These are phyloP conservation scores for Labia minor DNA, from an alignment of 2,888 invertebrate genomes.

Conservation along the genomic window DNA sequence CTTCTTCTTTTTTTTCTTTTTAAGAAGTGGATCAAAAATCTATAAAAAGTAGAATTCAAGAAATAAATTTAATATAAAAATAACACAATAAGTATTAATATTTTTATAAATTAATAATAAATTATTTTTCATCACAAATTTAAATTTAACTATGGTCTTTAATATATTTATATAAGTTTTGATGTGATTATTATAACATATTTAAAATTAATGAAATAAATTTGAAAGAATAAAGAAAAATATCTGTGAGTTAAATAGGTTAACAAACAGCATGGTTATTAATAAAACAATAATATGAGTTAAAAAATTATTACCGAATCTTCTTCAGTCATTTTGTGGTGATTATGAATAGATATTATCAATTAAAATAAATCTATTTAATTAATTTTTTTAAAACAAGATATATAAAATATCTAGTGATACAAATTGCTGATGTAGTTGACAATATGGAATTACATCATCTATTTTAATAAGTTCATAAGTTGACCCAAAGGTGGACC, in stretches of 20 bases:
- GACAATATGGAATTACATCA: too few species aligned
- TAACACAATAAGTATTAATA: background rate
- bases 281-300: background rate
- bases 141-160: too few species aligned
- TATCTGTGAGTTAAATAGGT: background rate
- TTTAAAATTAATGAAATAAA: too few species aligned
- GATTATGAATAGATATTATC: background rate
- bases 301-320: conserved; percentile 24
- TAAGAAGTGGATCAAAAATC: conserved; percentile 78
- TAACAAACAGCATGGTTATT: background rate
- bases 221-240: background rate
- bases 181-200: too few species aligned
- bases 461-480: too few species aligned
- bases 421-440: too few species aligned
- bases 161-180: too few species aligned
- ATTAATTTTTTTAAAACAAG: too few species aligned
- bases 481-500: too few species aligned
- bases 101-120: background rate
- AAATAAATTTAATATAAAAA: background rate
- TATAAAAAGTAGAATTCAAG: conserved; percentile 34
- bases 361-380: too few species aligned
- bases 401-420: too few species aligned
- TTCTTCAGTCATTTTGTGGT: conserved; percentile 25
- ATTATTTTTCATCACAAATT: background rate
- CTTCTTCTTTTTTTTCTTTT: conserved; percentile 92